These are phyloP conservation scores for Daubentonia madagascariensis DNA, from an alignment of 2,113 vertebrate genomes.

Conservation along the genomic window DNA sequence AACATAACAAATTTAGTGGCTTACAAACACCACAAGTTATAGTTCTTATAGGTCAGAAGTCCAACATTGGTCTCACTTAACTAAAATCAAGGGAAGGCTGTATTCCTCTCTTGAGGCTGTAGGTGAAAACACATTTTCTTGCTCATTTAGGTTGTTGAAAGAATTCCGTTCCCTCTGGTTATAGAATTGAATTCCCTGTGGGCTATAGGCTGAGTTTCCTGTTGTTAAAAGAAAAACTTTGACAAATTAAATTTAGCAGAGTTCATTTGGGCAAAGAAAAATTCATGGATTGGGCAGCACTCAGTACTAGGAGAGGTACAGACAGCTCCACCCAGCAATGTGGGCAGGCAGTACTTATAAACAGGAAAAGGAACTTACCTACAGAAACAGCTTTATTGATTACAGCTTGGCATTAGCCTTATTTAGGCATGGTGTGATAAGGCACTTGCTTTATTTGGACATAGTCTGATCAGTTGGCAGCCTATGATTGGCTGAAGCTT, in stretches of 20 bases:
- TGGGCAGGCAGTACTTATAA: background rate
- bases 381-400: background rate
- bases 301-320: background rate
- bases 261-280: background rate
- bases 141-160: background rate
- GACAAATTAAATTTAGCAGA: background rate
- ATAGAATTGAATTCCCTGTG: background rate
- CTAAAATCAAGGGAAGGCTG: background rate
- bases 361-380: background rate
- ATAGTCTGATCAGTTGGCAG: no score
- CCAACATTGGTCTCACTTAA: background rate
- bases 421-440: background rate
- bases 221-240: background rate
- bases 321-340: background rate
- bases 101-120: background rate
- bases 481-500: background rate
- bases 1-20: background rate
- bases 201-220: background rate
- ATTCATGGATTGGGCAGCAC: background rate
- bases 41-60: background rate
- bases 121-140: background rate
- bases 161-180: background rate
- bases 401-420: background rate
- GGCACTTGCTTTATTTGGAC: no score
- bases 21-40: background rate